Evolutionary conservation across 1,140 invertebrate genomes (phyloP).

Genomic region (Eriosoma lanigerum): DNA sequence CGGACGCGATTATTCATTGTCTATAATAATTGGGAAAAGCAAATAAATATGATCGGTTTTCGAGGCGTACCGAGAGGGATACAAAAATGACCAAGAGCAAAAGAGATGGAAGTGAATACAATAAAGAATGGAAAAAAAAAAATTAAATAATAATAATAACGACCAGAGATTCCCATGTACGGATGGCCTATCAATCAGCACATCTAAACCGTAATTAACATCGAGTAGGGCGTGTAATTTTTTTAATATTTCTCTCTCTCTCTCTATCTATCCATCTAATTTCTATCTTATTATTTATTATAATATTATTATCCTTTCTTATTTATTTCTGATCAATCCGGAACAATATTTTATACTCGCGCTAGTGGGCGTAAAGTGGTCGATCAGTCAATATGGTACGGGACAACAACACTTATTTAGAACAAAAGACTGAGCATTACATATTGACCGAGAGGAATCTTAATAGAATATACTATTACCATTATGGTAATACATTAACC

Average conservation of each 20-base stretch:
- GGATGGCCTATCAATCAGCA: conserved; percentile 47
- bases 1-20: conserved; percentile 50
- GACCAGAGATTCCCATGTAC: conserved; percentile 49
- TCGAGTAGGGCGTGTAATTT: conserved; percentile 35
- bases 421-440: conserved; percentile 26
- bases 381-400: conserved; percentile 27
- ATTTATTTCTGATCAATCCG: conserved; percentile 31
- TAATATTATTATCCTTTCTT: conserved; percentile 2
- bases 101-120: neutral
- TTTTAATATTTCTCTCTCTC: neutral
- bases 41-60: conserved; percentile 51
- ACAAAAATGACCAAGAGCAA: neutral
- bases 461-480: conserved; percentile 23
- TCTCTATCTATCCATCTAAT: conserved; percentile 2
- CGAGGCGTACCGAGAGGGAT: neutral
- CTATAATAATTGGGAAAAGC: conserved; percentile 52
- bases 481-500: neutral
- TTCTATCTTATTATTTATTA: conserved; percentile 13
- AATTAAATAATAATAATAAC: conserved; percentile 29
- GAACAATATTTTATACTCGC: conserved; percentile 26
- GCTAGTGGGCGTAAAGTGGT: conserved; percentile 26
- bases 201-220: conserved; percentile 49
- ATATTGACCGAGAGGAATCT: conserved; percentile 11
- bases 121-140: conserved; percentile 9
- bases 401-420: conserved; percentile 29